phyloP scores from a whole-genome alignment of 1,140 invertebrate species.

The Diabrotica undecimpunctata region DNA sequence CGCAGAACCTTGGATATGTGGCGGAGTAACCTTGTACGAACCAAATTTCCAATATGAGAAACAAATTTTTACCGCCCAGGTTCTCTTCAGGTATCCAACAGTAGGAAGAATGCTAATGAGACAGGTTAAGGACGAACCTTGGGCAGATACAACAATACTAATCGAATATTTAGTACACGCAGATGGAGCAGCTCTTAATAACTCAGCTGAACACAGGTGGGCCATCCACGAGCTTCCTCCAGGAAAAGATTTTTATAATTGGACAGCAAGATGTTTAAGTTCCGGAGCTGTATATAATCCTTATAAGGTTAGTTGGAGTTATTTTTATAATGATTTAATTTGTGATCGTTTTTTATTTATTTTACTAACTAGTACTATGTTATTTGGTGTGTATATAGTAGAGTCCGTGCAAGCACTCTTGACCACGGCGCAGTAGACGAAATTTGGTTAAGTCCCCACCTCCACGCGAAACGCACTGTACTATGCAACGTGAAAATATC shows the following conservation, averaged over 20 bases:
- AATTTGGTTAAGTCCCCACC: no score
- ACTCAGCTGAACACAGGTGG: constrained; percentile 73
- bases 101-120: constrained; percentile 81
- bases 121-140: constrained; percentile 71
- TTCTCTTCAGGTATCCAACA: constrained; percentile 78
- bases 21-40: constrained; percentile 62
- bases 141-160: constrained; percentile 76
- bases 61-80: constrained; percentile 68
- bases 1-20: constrained; percentile 66
- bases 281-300: constrained; percentile 80
- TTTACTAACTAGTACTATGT: no score
- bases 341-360: constrained; percentile 10
- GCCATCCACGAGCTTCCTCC: constrained; percentile 59
- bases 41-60: constrained; percentile 64
- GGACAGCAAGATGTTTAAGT: constrained; percentile 79
- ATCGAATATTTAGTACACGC: constrained; percentile 79
- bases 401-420: no score
- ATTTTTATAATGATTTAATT: no score
- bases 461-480: no score
- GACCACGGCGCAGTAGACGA: no score
- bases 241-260: constrained; percentile 88
- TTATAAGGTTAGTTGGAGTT: constrained; percentile 57
- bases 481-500: no score
- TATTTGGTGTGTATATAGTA: no score
- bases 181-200: constrained; percentile 78